Evolutionary conservation across 2,113 vertebrate genomes (phyloP).

Genomic region (Rhombomys opimus): DNA sequence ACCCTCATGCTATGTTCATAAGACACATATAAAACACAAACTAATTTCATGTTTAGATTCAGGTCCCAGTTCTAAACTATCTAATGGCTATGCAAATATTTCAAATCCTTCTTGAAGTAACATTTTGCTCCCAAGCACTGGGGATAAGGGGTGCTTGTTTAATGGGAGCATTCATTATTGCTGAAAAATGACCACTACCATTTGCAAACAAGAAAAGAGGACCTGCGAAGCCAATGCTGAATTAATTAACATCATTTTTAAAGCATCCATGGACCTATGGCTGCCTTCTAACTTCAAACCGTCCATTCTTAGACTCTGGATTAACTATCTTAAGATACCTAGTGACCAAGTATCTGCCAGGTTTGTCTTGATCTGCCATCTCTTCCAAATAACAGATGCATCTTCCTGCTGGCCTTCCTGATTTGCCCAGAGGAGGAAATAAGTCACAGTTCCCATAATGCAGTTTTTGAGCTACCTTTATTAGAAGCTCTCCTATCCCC

Average conservation of each 20-base stretch:
- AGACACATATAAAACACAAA: not conserved
- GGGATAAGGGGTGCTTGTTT: conserved; percentile 1
- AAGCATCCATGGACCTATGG: not conserved
- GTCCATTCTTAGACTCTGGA: not conserved
- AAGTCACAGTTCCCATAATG: not conserved
- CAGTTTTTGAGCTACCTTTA: not conserved
- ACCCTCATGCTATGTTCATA: not conserved
- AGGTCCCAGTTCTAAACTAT: not conserved
- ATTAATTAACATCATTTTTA: not conserved
- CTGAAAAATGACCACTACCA: not conserved
- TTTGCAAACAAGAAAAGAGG: conserved; percentile 12
- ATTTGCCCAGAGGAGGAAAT: not conserved
- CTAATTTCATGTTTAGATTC: not conserved
- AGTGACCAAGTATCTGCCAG: not conserved
- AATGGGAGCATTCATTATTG: not conserved
- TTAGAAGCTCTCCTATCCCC: not conserved
- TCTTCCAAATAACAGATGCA: not conserved
- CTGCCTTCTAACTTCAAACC: not conserved
- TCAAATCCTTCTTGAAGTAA: not conserved
- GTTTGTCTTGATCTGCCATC: not conserved
- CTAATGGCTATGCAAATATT: not conserved
- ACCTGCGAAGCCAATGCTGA: not conserved
- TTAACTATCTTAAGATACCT: not conserved
- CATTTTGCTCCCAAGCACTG: not conserved
- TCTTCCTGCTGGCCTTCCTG: not conserved